A percentile compares a stretch with the other conserved stretches of the same genome.
Evolutionary conservation across 2,888 invertebrate genomes (phyloP).

Genomic region (Suillia variegata): DNA sequence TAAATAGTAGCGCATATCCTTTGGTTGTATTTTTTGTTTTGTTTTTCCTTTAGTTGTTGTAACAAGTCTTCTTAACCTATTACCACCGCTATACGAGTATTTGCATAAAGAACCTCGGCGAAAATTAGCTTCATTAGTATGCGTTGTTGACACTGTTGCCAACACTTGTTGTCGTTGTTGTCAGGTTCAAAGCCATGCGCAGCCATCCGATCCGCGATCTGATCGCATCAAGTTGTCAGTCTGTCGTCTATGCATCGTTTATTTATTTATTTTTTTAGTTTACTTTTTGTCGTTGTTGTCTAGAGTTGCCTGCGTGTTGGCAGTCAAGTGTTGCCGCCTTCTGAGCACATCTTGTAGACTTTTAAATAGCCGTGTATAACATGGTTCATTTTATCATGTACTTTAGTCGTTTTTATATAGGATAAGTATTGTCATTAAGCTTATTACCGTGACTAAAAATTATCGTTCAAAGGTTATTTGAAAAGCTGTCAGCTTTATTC

Average conservation of each 20-base stretch:
- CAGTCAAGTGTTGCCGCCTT: not conserved
- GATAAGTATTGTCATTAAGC: too few relatives aligned
- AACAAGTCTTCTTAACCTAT: constrained; percentile 18
- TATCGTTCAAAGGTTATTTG: too few relatives aligned
- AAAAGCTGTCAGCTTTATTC: too few relatives aligned
- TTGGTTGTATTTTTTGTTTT: too few relatives aligned
- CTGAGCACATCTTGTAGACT: not conserved
- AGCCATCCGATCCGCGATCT: not conserved
- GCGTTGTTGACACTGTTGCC: constrained; percentile 41
- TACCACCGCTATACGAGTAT: constrained; percentile 15
- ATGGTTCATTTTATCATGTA: constrained; percentile 9
- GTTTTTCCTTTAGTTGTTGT: too few relatives aligned
- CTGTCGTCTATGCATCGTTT: not conserved
- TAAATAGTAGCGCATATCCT: too few relatives aligned
- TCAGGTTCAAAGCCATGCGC: not conserved
- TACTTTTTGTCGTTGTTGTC: not conserved
- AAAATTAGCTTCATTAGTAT: constrained; percentile 43
- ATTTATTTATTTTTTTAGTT: not conserved
- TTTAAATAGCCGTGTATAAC: not conserved
- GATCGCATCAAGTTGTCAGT: not conserved
- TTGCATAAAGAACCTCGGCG: constrained; percentile 6
- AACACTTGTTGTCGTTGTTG: constrained; percentile 33
- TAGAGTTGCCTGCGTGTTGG: not conserved
- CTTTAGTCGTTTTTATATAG: too few relatives aligned
- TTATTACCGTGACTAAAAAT: too few relatives aligned